Percentiles rank a stretch among this genome's conserved stretches.
Conservation (phyloP, 1,140 invertebrate genomes). For the Penaeus chinensis region DNA sequence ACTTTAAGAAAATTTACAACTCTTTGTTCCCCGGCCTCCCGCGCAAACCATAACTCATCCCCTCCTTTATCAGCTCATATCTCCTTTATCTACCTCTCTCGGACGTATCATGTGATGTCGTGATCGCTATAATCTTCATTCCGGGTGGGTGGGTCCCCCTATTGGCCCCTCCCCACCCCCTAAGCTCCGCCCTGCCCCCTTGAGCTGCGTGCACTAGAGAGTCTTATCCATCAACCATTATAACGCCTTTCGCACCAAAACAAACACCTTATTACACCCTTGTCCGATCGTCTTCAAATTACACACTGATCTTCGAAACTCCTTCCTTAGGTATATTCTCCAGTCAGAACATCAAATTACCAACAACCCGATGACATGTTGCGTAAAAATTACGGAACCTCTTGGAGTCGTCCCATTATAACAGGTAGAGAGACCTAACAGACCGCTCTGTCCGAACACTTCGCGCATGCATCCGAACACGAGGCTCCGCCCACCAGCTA, state of each 20-base stretch:
- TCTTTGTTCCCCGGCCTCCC: slow-evolving; percentile 58
- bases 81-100: slow-evolving; percentile 58
- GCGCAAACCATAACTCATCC: slow-evolving; percentile 59
- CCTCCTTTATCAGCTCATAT: slow-evolving; percentile 58
- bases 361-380: slow-evolving; percentile 23
- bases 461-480: slow-evolving; percentile 56
- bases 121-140: slow-evolving; percentile 61
- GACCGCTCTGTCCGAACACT: slow-evolving; percentile 35
- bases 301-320: neutral
- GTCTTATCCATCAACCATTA: slow-evolving; percentile 63
- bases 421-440: no score
- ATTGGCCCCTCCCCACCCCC: neutral
- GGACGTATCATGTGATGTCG: slow-evolving; percentile 60
- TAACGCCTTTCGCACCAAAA: slow-evolving; percentile 63
- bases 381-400: slow-evolving; percentile 24
- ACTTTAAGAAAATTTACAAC: slow-evolving; percentile 59
- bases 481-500: slow-evolving; percentile 57
- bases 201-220: slow-evolving; percentile 54
- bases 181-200: slow-evolving; percentile 47
- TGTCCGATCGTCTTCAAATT: slow-evolving; percentile 55
- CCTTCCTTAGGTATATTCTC: no score
- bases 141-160: slow-evolving; percentile 35
- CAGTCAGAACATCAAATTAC: no score
- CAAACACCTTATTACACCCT: slow-evolving; percentile 63
- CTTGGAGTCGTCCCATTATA: neutral